Evolutionary conservation across 2,888 invertebrate species (phyloP).

Genomic region (Agonopterix heracliana): DNA sequence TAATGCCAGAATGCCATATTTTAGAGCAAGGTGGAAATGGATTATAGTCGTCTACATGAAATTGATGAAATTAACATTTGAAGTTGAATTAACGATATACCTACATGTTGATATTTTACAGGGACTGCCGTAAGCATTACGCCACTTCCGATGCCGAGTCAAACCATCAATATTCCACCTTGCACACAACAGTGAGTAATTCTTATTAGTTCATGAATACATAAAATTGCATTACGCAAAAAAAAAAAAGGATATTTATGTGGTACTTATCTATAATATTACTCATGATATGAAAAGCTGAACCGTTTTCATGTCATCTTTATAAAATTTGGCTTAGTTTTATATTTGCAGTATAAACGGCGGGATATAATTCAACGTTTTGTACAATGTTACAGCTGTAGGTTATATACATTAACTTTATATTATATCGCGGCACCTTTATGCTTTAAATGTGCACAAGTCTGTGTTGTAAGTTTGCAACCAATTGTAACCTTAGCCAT

Average conservation of each 20-base stretch:
- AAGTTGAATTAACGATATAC: not conserved
- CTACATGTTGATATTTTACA: conserved; percentile 14
- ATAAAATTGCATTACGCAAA: not conserved
- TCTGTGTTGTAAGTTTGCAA: not conserved
- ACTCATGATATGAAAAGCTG: no score
- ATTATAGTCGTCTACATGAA: no score
- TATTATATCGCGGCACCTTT: not conserved
- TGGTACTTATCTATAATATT: no score
- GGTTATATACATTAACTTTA: no score
- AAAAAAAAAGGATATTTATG: not conserved
- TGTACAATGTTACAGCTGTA: no score
- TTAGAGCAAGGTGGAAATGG: no score
- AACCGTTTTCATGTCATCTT: no score
- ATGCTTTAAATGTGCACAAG: not conserved
- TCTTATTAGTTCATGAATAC: not conserved
- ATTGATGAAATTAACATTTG: no score
- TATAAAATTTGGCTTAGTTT: no score
- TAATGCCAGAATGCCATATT: not conserved
- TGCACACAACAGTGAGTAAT: conserved; percentile 67
- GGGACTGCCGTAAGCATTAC: conserved; percentile 65
- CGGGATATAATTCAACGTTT: no score
- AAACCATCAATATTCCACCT: conserved; percentile 43
- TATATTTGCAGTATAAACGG: no score
- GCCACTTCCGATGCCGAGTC: conserved; percentile 49
- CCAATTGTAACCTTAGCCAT: not conserved